Conservation (phyloP, 2,113 vertebrate species). For the Corynorhinus townsendii region DNA sequence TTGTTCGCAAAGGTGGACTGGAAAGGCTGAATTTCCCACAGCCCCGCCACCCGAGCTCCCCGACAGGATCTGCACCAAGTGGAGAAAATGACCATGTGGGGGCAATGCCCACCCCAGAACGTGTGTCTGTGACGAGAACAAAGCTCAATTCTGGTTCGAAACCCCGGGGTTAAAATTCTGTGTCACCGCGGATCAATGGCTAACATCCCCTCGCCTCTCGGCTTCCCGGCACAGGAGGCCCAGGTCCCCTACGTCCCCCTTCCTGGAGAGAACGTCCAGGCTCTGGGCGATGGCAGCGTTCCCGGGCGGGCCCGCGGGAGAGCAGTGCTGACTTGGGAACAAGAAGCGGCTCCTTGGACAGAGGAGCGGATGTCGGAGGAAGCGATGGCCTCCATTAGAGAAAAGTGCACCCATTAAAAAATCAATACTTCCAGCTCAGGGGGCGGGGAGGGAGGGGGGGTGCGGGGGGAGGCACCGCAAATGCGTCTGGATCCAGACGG, state of each 20-base stretch:
- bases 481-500: constrained; percentile 65
- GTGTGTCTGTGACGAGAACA: background rate
- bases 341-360: constrained; percentile 59
- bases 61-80: background rate
- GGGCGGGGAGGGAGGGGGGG: constrained; percentile 10
- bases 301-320: constrained; percentile 44
- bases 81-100: background rate
- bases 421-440: constrained; percentile 70
- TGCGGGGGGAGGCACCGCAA: constrained; percentile 54
- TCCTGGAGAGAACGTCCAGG: constrained; percentile 34
- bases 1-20: background rate
- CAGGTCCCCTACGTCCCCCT: constrained; percentile 50
- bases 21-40: background rate
- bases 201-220: constrained; percentile 28
- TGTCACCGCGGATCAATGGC: constrained; percentile 34
- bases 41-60: background rate
- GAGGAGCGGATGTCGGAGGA: constrained; percentile 49
- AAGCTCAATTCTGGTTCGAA: background rate
- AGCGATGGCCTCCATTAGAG: constrained; percentile 68
- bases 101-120: background rate
- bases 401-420: constrained; percentile 67
- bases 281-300: constrained; percentile 51
- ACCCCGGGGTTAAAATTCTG: background rate
- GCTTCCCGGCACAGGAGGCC: constrained; percentile 19
- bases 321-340: constrained; percentile 68